Conservation (phyloP, 2,888 invertebrate species). For the Chromoteleia sp. region DNA sequence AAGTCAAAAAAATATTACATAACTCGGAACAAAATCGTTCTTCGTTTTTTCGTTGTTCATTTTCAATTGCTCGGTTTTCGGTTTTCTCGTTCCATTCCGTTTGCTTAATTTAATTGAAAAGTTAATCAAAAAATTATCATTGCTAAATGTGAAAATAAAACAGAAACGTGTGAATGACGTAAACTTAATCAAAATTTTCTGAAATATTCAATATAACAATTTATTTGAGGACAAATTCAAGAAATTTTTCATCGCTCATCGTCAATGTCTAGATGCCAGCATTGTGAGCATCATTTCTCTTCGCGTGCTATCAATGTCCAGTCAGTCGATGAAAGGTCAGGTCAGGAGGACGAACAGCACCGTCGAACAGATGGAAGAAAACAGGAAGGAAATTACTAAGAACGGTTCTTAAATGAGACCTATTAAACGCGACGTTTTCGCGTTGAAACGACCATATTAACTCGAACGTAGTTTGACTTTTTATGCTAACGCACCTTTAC, state of each 20-base stretch:
- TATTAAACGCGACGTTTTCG: constrained; percentile 67
- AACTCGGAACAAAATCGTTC: too few species aligned
- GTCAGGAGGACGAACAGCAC: constrained; percentile 36
- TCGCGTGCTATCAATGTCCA: constrained; percentile 18
- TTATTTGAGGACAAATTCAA: too few species aligned
- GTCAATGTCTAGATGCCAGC: constrained; percentile 8
- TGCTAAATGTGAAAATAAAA: too few species aligned
- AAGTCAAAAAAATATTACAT: too few species aligned
- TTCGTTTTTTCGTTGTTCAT: too few species aligned
- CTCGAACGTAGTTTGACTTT: constrained; percentile 24
- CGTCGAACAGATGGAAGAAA: constrained; percentile 55
- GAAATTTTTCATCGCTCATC: neutral
- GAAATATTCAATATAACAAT: too few species aligned
- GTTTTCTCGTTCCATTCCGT: too few species aligned
- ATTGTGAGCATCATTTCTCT: constrained; percentile 21
- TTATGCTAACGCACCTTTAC: constrained; percentile 13
- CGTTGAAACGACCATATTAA: constrained; percentile 47
- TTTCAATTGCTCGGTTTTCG: too few species aligned
- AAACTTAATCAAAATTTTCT: too few species aligned
- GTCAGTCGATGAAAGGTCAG: constrained; percentile 25
- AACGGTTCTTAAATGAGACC: constrained; percentile 74
- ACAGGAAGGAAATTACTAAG: constrained; percentile 70
- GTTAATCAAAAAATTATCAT: too few species aligned
- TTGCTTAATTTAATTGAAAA: too few species aligned
- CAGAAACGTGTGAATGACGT: too few species aligned